phyloP scores from a whole-genome alignment of 2,113 vertebrate species.

The Varanus komodoensis region DNA sequence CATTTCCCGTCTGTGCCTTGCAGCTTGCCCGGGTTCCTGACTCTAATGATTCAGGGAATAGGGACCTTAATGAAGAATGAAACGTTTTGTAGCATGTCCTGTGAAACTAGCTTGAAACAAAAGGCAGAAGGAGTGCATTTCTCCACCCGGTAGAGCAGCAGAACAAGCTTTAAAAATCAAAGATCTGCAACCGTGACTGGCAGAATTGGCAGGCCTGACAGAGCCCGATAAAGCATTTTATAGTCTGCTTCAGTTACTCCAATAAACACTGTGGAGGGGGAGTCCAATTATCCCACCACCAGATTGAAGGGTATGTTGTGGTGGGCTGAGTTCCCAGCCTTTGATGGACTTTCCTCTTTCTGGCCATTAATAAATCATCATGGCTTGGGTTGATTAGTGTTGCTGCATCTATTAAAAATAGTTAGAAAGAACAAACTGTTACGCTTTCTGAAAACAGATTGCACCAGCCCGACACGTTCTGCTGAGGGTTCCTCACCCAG shows the following conservation, averaged over 20 bases:
- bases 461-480: neutral
- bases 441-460: neutral
- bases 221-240: neutral
- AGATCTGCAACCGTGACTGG: neutral
- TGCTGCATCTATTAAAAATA: neutral
- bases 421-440: conserved; percentile 24
- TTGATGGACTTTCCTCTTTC: neutral
- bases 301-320: neutral
- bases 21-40: neutral
- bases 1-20: no score
- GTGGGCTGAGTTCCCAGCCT: neutral
- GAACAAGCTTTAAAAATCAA: neutral
- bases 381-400: neutral
- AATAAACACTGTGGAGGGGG: neutral
- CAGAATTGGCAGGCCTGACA: neutral
- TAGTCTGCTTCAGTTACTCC: neutral
- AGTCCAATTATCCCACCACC: neutral
- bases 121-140: neutral
- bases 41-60: neutral
- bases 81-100: neutral
- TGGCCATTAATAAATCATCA: conserved; percentile 1
- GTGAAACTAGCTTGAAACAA: neutral
- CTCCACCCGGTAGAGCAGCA: neutral
- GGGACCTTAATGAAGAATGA: neutral
- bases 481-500: neutral